phyloP scores from a whole-genome alignment of 2,797 vertebrate genomes.

The Aulostomus chinensis region DNA sequence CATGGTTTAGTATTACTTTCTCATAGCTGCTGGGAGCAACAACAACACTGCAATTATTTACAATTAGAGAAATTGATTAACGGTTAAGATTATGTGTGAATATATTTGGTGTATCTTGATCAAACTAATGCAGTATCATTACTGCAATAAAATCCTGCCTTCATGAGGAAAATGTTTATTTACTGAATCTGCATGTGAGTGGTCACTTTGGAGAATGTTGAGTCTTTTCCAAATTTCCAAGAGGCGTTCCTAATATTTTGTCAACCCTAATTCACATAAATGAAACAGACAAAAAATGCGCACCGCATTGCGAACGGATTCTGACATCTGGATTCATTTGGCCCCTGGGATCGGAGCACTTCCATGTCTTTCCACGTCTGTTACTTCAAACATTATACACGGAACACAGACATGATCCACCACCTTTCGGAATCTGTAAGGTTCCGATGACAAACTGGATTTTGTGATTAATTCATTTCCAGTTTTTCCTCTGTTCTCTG shows the following conservation, averaged over 20 bases:
- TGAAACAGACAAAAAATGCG: too few relatives aligned
- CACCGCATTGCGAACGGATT: slow-evolving; percentile 73
- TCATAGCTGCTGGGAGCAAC: slow-evolving; percentile 8
- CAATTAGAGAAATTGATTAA: too few relatives aligned
- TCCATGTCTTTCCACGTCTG: slow-evolving; percentile 51
- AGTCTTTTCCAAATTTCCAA: too few relatives aligned
- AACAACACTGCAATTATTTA: not conserved
- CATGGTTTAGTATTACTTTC: slow-evolving; percentile 32
- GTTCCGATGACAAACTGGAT: slow-evolving; percentile 5
- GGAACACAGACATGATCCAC: slow-evolving; percentile 2
- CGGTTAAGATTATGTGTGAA: too few relatives aligned
- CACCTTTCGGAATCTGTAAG: slow-evolving; percentile 23
- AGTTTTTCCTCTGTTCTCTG: slow-evolving; percentile 27
- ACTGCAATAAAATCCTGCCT: too few relatives aligned
- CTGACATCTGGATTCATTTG: slow-evolving; percentile 76
- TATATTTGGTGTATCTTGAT: too few relatives aligned
- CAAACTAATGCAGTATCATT: too few relatives aligned
- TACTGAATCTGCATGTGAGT: too few relatives aligned
- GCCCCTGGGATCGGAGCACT: slow-evolving; percentile 55
- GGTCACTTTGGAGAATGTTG: too few relatives aligned
- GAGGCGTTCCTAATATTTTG: too few relatives aligned
- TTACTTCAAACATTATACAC: slow-evolving; percentile 50
- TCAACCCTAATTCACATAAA: too few relatives aligned
- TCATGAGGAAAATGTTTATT: too few relatives aligned
- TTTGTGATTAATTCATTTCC: slow-evolving; percentile 19